A percentile compares a stretch with the other conserved stretches of the same genome.
phyloP scores from a whole-genome alignment of 2,113 vertebrate genomes.

The Ceyx melanurus region DNA sequence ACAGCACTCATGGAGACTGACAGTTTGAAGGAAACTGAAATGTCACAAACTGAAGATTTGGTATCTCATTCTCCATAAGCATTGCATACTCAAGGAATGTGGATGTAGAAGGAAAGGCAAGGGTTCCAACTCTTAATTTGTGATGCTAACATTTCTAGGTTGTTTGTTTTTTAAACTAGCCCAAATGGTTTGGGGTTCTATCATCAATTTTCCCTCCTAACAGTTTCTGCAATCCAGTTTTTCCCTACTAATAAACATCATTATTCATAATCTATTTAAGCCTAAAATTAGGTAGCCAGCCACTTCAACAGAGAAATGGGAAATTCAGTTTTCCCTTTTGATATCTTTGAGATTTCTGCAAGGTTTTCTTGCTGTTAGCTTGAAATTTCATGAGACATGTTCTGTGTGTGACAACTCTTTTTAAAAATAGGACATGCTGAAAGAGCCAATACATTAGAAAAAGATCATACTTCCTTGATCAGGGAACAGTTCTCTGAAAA shows the following conservation, averaged over 20 bases:
- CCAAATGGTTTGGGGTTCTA: background rate
- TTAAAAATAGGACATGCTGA: background rate
- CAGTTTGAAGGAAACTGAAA: background rate
- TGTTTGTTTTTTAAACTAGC: background rate
- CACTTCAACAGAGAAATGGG: background rate
- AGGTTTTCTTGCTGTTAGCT: background rate
- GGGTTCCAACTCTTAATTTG: background rate
- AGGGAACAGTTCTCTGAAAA: background rate
- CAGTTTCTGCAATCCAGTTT: background rate
- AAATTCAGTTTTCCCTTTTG: background rate
- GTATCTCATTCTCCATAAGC: accelerated
- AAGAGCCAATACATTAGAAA: background rate
- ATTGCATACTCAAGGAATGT: background rate
- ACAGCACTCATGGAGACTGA: background rate
- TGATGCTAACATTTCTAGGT: background rate
- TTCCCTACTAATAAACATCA: background rate
- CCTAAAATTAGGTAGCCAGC: background rate
- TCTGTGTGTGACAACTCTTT: background rate
- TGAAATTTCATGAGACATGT: background rate
- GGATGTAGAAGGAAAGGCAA: background rate
- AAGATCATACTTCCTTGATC: background rate
- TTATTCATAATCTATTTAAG: constrained; percentile 4
- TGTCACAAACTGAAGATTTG: background rate
- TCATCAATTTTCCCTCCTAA: background rate
- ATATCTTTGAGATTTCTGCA: background rate